Conservation (phyloP, 1,140 invertebrate species). For the Drosophila santomea region DNA sequence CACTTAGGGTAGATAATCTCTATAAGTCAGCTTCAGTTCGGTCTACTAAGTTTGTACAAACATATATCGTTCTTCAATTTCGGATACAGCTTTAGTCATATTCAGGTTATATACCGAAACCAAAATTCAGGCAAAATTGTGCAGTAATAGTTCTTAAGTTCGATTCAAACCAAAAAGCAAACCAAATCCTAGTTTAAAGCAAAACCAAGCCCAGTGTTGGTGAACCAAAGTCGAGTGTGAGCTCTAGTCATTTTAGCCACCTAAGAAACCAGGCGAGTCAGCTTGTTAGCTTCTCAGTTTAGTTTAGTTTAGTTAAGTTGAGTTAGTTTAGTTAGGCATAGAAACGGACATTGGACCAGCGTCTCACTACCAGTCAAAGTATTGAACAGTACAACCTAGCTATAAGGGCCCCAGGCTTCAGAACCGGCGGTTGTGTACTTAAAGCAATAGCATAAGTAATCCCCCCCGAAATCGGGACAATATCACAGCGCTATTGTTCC, state of each 20-base stretch:
- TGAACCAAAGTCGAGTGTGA: slow-evolving; percentile 74
- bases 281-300: slow-evolving; percentile 22
- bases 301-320: slow-evolving; percentile 31
- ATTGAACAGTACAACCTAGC: slow-evolving; percentile 74
- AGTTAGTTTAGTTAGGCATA: slow-evolving; percentile 48
- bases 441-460: slow-evolving; percentile 44
- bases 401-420: slow-evolving; percentile 63
- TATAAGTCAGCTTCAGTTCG: slow-evolving; percentile 32
- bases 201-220: slow-evolving; percentile 59
- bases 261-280: slow-evolving; percentile 43
- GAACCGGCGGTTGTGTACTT: slow-evolving; percentile 79
- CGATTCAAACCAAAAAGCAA: slow-evolving; percentile 35
- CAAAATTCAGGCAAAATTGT: slow-evolving; percentile 83
- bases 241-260: slow-evolving; percentile 81
- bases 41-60: slow-evolving; percentile 32
- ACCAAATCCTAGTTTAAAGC: slow-evolving; percentile 55
- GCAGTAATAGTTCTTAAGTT: slow-evolving; percentile 81
- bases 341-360: slow-evolving; percentile 76
- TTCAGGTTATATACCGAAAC: slow-evolving; percentile 46
- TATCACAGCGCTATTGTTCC: slow-evolving; percentile 81
- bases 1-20: slow-evolving; percentile 15
- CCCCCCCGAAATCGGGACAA: slow-evolving; percentile 47
- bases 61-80: slow-evolving; percentile 41
- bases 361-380: slow-evolving; percentile 81
- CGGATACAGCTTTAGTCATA: slow-evolving; percentile 55